A percentile compares a stretch with the other conserved stretches of the same genome.
These are phyloP conservation scores for Notothenia coriiceps DNA, from an alignment of 2,113 vertebrate genomes.

Conservation along the genomic window DNA sequence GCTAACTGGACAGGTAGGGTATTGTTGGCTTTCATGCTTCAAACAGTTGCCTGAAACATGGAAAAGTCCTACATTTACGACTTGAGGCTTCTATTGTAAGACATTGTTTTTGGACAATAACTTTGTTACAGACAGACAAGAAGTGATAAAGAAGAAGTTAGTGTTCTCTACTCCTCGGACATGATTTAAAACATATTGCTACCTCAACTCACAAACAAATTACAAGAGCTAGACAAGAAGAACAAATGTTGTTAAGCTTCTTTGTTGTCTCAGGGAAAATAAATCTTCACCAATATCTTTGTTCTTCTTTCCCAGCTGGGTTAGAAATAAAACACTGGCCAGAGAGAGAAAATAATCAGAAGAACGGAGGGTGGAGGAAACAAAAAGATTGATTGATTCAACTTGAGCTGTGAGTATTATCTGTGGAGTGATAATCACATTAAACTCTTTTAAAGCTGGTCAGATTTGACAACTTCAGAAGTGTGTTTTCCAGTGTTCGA, in stretches of 20 bases:
- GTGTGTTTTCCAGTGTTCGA: neutral
- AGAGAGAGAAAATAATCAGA: constrained; percentile 3
- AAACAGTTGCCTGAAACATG: too few species aligned
- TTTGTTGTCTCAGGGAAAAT: constrained; percentile 22
- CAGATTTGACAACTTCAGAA: neutral
- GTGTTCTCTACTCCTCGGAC: neutral
- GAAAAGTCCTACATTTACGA: too few species aligned
- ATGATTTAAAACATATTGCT: constrained; percentile 1
- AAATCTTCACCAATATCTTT: constrained; percentile 5
- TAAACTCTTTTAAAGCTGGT: neutral
- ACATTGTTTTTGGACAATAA: neutral
- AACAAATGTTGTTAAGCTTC: constrained; percentile 4
- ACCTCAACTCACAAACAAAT: constrained; percentile 13
- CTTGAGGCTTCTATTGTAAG: neutral
- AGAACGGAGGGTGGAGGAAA: neutral
- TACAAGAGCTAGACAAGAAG: constrained; percentile 12
- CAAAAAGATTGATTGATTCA: constrained; percentile 10
- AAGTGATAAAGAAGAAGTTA: neutral
- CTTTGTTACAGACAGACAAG: neutral
- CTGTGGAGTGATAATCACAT: constrained; percentile 6
- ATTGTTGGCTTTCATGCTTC: too few species aligned
- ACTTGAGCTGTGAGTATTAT: constrained; percentile 2
- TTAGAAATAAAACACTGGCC: constrained; percentile 19
- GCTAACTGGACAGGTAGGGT: too few species aligned
- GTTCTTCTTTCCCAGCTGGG: neutral